These are phyloP conservation scores for Drosophila putrida DNA, from an alignment of 2,888 invertebrate species.

Conservation along the genomic window DNA sequence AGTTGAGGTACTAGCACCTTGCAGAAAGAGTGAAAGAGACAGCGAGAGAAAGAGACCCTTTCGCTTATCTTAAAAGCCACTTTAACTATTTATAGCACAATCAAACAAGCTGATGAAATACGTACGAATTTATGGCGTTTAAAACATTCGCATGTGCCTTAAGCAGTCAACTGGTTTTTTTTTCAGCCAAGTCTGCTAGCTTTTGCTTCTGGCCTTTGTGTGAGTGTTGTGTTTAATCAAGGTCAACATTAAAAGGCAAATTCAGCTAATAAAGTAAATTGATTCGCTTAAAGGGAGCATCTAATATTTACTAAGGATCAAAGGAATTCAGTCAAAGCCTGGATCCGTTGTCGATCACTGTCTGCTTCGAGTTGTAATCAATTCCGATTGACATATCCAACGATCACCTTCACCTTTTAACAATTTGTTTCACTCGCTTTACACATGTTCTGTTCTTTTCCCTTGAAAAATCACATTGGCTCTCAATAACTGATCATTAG, in stretches of 20 bases:
- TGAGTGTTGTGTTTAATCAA: constrained; percentile 17
- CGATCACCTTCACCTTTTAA: not conserved
- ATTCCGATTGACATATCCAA: no score
- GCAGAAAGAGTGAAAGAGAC: not conserved
- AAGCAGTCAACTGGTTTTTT: constrained; percentile 21
- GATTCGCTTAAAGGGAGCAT: not conserved
- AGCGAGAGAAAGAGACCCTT: not conserved
- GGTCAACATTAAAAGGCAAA: constrained; percentile 4
- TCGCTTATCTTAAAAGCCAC: constrained; percentile 35
- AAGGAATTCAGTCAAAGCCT: not conserved
- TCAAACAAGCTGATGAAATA: constrained; percentile 43
- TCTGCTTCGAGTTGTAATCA: no score
- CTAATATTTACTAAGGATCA: not conserved
- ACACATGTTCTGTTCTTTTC: no score
- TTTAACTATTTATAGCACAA: constrained; percentile 54
- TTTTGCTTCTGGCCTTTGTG: not conserved
- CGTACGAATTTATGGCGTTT: constrained; percentile 8
- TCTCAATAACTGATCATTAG: no score
- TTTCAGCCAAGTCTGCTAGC: constrained; percentile 4
- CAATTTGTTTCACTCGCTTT: no score
- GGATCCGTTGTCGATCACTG: not conserved
- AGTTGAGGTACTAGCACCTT: constrained; percentile 9
- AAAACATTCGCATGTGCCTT: not conserved
- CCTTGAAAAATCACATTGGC: no score
- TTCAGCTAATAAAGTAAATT: not conserved